Evolutionary conservation across 1,140 invertebrate species (phyloP).

Genomic region (Bilobella aurantiaca): DNA sequence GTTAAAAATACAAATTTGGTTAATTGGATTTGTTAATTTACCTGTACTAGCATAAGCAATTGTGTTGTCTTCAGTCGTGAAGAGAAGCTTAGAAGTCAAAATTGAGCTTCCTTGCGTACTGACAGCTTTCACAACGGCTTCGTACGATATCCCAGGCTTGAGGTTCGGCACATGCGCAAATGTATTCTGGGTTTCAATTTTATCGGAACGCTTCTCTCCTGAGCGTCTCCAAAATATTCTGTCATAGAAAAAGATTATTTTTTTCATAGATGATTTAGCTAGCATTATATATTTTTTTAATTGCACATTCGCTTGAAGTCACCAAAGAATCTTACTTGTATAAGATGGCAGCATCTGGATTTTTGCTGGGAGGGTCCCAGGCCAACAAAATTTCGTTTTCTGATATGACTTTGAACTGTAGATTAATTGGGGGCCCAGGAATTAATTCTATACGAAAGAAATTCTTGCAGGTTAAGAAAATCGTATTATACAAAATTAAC

Average conservation of each 20-base stretch:
- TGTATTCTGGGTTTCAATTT: slow-evolving; percentile 60
- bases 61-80: slow-evolving; percentile 59
- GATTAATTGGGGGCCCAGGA: slow-evolving; percentile 64
- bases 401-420: slow-evolving; percentile 52
- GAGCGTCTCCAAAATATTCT: slow-evolving; percentile 46
- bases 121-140: slow-evolving; percentile 67
- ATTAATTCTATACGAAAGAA: slow-evolving; percentile 42
- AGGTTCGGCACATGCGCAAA: slow-evolving; percentile 55
- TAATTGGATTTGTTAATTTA: slow-evolving; percentile 38
- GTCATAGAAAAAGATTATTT: slow-evolving; percentile 16
- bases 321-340: slow-evolving; percentile 48
- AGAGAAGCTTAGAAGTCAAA: slow-evolving; percentile 57
- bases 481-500: neutral
- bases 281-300: no score
- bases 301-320: no score
- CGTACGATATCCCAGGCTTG: slow-evolving; percentile 59
- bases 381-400: slow-evolving; percentile 50
- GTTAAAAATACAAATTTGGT: neutral
- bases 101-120: slow-evolving; percentile 66
- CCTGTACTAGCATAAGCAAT: slow-evolving; percentile 52
- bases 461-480: slow-evolving; percentile 1
- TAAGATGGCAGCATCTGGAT: slow-evolving; percentile 67
- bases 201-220: slow-evolving; percentile 43
- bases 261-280: no score
- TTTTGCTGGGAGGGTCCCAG: slow-evolving; percentile 68